Percentiles rank a stretch among this genome's conserved stretches.
These are phyloP conservation scores for Montipora sp. DNA, from an alignment of 64 coral and sea anemone genomes.

Conservation along the genomic window DNA sequence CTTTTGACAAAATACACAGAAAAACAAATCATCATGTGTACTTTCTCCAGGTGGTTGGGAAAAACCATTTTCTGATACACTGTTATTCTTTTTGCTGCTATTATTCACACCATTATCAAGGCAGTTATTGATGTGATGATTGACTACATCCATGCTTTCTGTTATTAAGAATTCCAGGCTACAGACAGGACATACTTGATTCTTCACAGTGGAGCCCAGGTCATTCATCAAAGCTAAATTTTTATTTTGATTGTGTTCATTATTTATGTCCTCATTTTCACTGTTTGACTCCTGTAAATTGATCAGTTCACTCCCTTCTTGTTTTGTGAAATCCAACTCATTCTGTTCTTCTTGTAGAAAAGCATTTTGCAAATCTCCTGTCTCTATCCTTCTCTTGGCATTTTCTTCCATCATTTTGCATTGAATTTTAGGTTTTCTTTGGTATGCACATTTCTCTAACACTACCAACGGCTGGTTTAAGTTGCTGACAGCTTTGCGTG, in stretches of 20 bases:
- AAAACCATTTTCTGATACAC: background rate
- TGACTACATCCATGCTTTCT: slow-evolving; percentile 33
- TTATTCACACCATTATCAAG: slow-evolving; percentile 24
- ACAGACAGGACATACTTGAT: slow-evolving; percentile 67
- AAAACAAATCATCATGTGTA: slow-evolving; percentile 60
- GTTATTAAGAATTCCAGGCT: slow-evolving; percentile 5
- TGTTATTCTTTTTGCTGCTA: background rate
- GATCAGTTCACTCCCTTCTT: background rate
- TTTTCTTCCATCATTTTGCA: background rate
- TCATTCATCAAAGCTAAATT: background rate
- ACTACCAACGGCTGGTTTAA: slow-evolving; percentile 15
- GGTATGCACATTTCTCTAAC: slow-evolving; percentile 9
- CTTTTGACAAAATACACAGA: slow-evolving; percentile 94
- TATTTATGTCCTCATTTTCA: background rate
- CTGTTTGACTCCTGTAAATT: background rate
- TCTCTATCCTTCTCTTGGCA: background rate
- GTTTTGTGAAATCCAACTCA: background rate
- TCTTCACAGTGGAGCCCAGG: background rate
- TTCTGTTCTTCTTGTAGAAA: background rate
- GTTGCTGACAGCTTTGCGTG: background rate
- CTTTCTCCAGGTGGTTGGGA: background rate
- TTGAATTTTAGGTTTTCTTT: background rate
- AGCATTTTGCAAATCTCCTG: background rate
- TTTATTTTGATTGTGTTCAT: background rate
- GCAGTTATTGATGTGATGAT: slow-evolving; percentile 74